Percentiles rank a stretch among this genome's conserved stretches.
Evolutionary conservation across 2,113 vertebrate genomes (phyloP).

Genomic region (Cyanoliseus patagonus): DNA sequence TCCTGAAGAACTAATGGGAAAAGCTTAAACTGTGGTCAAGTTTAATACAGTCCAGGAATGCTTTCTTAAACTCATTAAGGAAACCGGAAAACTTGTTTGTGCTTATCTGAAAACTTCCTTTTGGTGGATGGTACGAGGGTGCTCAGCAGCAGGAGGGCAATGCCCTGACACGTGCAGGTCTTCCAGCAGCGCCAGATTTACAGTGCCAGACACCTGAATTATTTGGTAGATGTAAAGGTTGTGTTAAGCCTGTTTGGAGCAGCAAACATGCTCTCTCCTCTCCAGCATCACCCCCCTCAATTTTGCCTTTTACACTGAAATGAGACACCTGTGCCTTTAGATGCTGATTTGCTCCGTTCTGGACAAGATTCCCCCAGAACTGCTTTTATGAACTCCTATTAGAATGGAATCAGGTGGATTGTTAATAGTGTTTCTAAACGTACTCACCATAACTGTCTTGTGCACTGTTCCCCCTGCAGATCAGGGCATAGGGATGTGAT

Average conservation of each 20-base stretch:
- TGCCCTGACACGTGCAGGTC: neutral
- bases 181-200: neutral
- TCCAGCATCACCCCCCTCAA: neutral
- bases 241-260: neutral
- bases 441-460: neutral
- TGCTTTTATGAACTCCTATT: neutral
- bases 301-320: neutral
- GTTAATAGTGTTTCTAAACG: neutral
- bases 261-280: neutral
- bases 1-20: neutral
- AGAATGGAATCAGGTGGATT: neutral
- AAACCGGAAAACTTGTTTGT: neutral
- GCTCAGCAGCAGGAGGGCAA: neutral
- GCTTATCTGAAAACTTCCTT: neutral
- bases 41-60: neutral
- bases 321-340: neutral
- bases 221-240: neutral
- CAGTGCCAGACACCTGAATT: neutral
- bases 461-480: neutral
- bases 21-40: neutral
- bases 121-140: accelerated
- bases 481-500: neutral
- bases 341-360: neutral
- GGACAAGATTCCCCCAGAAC: neutral
- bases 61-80: neutral